Evolutionary conservation across 2,113 vertebrate genomes (phyloP).

Genomic region (Leucoraja erinaceus): DNA sequence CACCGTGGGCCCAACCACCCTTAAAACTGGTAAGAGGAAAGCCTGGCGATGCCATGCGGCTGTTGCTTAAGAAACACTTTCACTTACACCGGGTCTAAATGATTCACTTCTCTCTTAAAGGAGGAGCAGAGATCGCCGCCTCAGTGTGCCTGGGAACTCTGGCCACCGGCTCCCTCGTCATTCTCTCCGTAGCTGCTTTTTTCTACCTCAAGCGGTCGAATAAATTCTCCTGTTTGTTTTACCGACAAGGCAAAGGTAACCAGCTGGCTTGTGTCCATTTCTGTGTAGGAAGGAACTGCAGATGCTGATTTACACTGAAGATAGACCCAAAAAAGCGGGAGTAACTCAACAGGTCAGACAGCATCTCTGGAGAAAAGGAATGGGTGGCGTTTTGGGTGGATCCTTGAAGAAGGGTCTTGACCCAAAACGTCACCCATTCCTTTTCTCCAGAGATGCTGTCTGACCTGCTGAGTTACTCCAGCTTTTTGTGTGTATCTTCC

Average conservation of each 20-base stretch:
- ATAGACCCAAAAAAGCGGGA: too few species aligned
- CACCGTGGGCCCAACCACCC: conserved; percentile 15
- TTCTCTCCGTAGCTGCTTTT: conserved; percentile 82
- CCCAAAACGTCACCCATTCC: too few species aligned
- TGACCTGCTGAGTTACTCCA: too few species aligned
- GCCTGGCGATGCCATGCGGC: not conserved
- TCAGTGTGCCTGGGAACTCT: conserved; percentile 85
- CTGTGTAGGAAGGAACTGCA: not conserved
- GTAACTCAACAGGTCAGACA: too few species aligned
- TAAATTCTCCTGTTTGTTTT: conserved; percentile 74
- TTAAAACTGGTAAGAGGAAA: conserved; percentile 27
- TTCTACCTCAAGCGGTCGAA: conserved; percentile 95
- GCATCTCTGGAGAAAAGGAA: too few species aligned
- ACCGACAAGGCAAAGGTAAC: conserved; percentile 79
- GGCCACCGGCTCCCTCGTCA: conserved; percentile 79
- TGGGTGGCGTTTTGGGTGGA: too few species aligned
- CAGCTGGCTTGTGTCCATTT: not conserved
- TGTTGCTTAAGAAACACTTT: not conserved
- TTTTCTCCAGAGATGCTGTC: too few species aligned
- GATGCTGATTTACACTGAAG: too few species aligned
- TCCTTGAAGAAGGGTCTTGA: too few species aligned
- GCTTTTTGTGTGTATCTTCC: too few species aligned
- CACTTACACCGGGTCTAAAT: not conserved
- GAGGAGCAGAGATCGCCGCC: conserved; percentile 71
- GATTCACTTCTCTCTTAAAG: conserved; percentile 49